Conservation (phyloP, 2,797 vertebrate genomes). For the Danio jaintianensis region DNA sequence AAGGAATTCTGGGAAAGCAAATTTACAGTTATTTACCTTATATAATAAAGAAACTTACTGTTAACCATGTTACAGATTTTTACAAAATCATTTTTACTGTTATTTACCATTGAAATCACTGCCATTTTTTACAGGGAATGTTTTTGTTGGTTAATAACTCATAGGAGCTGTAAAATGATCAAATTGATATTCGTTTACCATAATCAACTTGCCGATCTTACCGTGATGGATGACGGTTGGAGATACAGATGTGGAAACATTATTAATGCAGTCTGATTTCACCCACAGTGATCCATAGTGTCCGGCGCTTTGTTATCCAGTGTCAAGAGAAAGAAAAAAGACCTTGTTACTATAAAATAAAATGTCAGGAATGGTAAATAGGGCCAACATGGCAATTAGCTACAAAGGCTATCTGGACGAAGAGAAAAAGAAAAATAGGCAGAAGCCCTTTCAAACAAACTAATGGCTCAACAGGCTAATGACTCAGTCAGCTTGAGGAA, state of each 20-base stretch:
- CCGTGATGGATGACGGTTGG: constrained; percentile 51
- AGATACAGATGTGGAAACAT: constrained; percentile 47
- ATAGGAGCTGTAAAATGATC: constrained; percentile 57
- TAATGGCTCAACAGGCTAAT: constrained; percentile 74
- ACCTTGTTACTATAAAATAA: constrained; percentile 71
- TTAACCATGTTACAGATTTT: too few relatives aligned
- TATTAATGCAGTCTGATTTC: constrained; percentile 68
- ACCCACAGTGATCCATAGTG: constrained; percentile 68
- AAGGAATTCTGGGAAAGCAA: too few relatives aligned
- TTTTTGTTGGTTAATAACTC: not conserved
- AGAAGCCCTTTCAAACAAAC: constrained; percentile 74
- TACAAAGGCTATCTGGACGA: constrained; percentile 48
- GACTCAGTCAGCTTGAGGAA: constrained; percentile 72
- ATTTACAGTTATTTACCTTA: too few relatives aligned
- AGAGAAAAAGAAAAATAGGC: constrained; percentile 47
- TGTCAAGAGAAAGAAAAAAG: constrained; percentile 70
- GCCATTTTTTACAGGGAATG: too few relatives aligned
- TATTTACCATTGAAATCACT: too few relatives aligned
- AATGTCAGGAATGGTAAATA: constrained; percentile 78
- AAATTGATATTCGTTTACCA: constrained; percentile 43
- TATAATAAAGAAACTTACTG: too few relatives aligned
- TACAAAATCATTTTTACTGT: too few relatives aligned
- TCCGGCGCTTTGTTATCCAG: constrained; percentile 73
- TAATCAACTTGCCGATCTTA: constrained; percentile 66
- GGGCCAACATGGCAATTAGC: constrained; percentile 76